Percentiles rank a stretch among this genome's conserved stretches.
phyloP scores from a whole-genome alignment of 2,113 vertebrate species.

The Hydrolagus affinis region DNA sequence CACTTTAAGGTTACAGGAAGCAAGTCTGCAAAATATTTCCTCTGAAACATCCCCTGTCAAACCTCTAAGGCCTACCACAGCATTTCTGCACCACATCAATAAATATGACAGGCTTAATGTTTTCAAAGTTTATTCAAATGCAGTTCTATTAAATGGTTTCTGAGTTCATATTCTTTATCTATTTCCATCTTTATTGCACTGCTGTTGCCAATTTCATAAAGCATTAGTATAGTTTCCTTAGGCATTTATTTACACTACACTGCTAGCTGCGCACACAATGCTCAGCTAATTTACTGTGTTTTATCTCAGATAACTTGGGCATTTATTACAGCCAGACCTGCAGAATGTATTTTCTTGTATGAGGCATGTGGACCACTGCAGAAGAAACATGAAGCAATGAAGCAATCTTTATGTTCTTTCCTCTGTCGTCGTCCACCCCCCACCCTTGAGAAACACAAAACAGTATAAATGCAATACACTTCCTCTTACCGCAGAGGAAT shows the following conservation, averaged over 20 bases:
- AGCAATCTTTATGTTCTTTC: background rate
- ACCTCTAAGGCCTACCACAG: conserved; percentile 30
- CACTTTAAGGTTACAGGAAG: conserved; percentile 32
- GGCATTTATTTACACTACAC: background rate
- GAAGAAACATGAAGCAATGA: background rate
- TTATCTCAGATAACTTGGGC: conserved; percentile 13
- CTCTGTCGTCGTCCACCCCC: background rate
- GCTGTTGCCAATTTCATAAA: conserved; percentile 23
- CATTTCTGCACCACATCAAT: conserved; percentile 29
- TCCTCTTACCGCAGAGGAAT: too few relatives aligned
- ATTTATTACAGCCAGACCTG: background rate
- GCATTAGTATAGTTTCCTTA: background rate
- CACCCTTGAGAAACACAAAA: too few relatives aligned
- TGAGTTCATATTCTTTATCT: conserved; percentile 20
- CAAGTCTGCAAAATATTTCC: conserved; percentile 32
- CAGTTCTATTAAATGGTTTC: conserved; percentile 17
- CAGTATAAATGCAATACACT: too few relatives aligned
- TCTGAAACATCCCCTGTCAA: conserved; percentile 30
- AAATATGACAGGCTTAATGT: conserved; percentile 30
- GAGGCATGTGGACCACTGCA: background rate
- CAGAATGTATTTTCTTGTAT: background rate
- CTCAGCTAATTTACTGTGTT: background rate
- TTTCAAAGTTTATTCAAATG: conserved; percentile 26
- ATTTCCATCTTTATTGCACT: conserved; percentile 19
- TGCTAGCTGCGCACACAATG: conserved; percentile 12